Base-by-base conservation (phyloP, 2,797 vertebrate species). In the Takifugu rubripes region DNA sequence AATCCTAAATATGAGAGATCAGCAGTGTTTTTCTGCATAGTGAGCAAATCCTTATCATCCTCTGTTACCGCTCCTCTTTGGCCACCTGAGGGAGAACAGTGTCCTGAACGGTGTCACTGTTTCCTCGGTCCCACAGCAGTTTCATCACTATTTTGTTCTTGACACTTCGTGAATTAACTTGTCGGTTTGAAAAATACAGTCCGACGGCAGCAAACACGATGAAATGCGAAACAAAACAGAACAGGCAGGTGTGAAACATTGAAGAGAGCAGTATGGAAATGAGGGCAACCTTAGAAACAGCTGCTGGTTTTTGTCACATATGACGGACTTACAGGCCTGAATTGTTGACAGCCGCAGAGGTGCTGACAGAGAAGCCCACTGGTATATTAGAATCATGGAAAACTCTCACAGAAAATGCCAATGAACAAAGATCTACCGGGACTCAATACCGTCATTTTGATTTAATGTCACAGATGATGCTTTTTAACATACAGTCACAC, bases 301-400 rank as follows among this genome's bases (percentile, higher is more conserved):
- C 36, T 40, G 36, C 36, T 40, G 36, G 36, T 40, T 40, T 40
- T 40, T 14, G 36, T 40, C 36, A 12, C 8, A 0, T 33, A 33
- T 33, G 31, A 33, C 3, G 10, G 6, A 17, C 12, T 10, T 17
- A 29, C 26, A 49, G 11, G 12, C 9, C 24, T 45, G 21, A 14
- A 42, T 42, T 60, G 36, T 43, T 44, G 8, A 27, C 43, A 49
- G 26, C 53, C 47, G 48, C 21, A n/a, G 6, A 52, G 31, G 40
- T 40, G 5, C n/a, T 42, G 57, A 55, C 27, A 45, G 29, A 15
- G 6, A 12, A 42, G 49, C 11, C n/a, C 21, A 43, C 11, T 46
- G 49, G 24, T 47, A 59, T 58, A 66, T 66, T 36, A 46, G 51
- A 10, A 24, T 21, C n/a, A 45, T 48, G 15, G 15, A 53, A 54